Conservation (phyloP, 2,797 vertebrate genomes). For the Xiphophorus birchmanni region DNA sequence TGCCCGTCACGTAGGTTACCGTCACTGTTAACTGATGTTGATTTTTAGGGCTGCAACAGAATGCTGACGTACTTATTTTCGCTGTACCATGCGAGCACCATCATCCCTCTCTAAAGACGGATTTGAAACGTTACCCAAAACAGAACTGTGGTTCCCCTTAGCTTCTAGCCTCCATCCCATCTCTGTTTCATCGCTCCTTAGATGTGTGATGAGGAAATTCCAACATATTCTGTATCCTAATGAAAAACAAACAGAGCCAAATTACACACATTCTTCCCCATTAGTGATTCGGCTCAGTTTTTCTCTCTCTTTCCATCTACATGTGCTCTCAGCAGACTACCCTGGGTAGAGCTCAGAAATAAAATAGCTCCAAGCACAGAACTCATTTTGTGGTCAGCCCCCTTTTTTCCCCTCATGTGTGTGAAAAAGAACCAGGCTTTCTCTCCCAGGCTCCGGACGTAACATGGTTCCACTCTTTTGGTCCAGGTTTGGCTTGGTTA, state of each 20-base stretch:
- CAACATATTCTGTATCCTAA: constrained; percentile 71
- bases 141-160: constrained; percentile 24
- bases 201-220: constrained; percentile 71
- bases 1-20: constrained; percentile 34
- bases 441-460: constrained; percentile 59
- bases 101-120: constrained; percentile 29
- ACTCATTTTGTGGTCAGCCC: constrained; percentile 74
- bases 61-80: constrained; percentile 13
- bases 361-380: constrained; percentile 73
- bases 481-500: constrained; percentile 59
- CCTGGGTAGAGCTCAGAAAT: constrained; percentile 72
- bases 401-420: constrained; percentile 60
- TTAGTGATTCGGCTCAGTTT: constrained; percentile 61
- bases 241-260: constrained; percentile 71
- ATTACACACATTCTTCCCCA: constrained; percentile 65
- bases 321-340: constrained; percentile 69
- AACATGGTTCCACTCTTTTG: constrained; percentile 42
- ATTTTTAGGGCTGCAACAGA: constrained; percentile 25
- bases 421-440: constrained; percentile 76
- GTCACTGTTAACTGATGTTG: constrained; percentile 32
- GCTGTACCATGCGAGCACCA: constrained; percentile 23
- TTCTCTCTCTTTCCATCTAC: constrained; percentile 51
- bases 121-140: constrained; percentile 53
- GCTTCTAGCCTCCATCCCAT: constrained; percentile 37
- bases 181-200: constrained; percentile 52